Evolutionary conservation across 2,888 invertebrate genomes (phyloP).

Genomic region (Arge pagana): DNA sequence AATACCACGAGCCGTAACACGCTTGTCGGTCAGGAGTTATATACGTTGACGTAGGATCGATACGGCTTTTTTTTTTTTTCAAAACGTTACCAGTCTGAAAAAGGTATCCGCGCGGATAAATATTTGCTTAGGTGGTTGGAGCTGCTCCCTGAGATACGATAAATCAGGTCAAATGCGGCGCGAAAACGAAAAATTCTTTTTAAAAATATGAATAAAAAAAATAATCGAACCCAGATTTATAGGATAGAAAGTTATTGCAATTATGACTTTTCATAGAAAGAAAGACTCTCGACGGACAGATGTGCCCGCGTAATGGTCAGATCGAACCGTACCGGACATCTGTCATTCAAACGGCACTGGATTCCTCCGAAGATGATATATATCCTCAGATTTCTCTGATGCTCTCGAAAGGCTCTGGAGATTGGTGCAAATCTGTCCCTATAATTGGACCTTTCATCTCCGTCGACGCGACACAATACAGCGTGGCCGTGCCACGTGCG

Average conservation of each 20-base stretch:
- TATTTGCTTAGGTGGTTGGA: constrained; percentile 15
- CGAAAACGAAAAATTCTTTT: background rate
- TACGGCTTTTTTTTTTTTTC: too few species aligned
- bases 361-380: constrained; percentile 32
- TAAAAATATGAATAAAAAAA: background rate
- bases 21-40: constrained; percentile 21
- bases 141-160: too few species aligned
- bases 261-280: constrained; percentile 23
- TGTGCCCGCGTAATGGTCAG: too few species aligned
- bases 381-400: constrained; percentile 18
- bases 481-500: constrained; percentile 18
- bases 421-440: constrained; percentile 32
- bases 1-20: too few species aligned
- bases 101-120: constrained; percentile 1
- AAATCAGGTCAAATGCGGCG: constrained; percentile 10
- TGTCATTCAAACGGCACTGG: too few species aligned
- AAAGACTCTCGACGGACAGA: too few species aligned
- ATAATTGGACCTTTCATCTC: constrained; percentile 42
- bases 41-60: too few species aligned
- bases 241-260: background rate
- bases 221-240: background rate
- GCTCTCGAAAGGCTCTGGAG: constrained; percentile 1
- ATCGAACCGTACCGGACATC: too few species aligned
- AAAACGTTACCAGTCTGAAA: background rate
- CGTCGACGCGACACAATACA: constrained; percentile 9